Percentiles rank a stretch among this genome's conserved stretches.
phyloP scores from a whole-genome alignment of 1,140 invertebrate genomes.

The Anadara kagoshimensis region DNA sequence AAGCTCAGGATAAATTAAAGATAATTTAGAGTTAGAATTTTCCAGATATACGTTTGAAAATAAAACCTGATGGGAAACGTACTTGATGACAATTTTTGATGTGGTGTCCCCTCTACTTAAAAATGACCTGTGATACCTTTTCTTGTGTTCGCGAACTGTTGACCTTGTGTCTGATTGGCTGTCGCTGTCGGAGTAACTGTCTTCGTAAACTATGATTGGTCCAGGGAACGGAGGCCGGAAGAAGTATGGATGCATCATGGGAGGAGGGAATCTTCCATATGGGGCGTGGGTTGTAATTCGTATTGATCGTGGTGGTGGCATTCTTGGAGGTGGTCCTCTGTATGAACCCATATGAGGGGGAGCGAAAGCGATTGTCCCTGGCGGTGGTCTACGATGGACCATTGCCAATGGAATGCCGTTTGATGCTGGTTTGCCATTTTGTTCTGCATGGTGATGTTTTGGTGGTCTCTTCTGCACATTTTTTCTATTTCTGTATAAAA shows the following conservation, averaged over 20 bases:
- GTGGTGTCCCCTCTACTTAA: slow-evolving; percentile 1
- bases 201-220: neutral
- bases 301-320: neutral
- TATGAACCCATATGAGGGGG: neutral
- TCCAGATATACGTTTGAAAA: slow-evolving; percentile 12
- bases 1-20: neutral
- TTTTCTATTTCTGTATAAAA: no score
- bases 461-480: neutral
- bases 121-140: slow-evolving; percentile 22
- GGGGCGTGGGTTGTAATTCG: neutral
- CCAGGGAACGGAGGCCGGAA: slow-evolving; percentile 9
- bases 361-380: neutral
- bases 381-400: neutral
- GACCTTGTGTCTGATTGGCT: neutral
- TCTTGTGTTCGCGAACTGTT: slow-evolving; percentile 14
- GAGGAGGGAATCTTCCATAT: slow-evolving; percentile 2
- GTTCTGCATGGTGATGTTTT: slow-evolving; percentile 1
- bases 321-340: neutral
- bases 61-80: neutral
- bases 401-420: neutral
- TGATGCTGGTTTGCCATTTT: neutral
- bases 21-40: neutral
- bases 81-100: slow-evolving; percentile 25
- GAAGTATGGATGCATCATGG: slow-evolving; percentile 20
- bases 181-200: neutral